Conservation (phyloP, 2,113 vertebrate genomes). For the Menura novaehollandiae region DNA sequence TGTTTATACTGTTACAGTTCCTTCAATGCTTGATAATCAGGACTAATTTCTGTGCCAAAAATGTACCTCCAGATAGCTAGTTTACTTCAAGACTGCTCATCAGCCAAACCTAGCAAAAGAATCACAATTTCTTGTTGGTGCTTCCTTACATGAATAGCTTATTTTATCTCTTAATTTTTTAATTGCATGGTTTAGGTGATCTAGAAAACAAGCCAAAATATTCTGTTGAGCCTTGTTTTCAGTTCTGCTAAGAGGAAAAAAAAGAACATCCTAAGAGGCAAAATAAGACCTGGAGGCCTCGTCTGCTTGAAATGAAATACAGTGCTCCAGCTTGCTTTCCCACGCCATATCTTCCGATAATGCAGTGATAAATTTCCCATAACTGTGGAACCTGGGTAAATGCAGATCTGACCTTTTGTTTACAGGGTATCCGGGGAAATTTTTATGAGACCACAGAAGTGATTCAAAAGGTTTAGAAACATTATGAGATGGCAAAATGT, state of each 20-base stretch:
- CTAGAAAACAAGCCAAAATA: neutral
- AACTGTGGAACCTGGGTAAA: constrained; percentile 18
- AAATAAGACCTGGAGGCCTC: neutral
- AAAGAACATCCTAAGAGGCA: neutral
- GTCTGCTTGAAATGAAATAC: neutral
- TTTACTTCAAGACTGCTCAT: neutral
- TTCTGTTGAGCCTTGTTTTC: neutral
- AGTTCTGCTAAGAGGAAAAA: neutral
- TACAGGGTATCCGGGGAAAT: constrained; percentile 42
- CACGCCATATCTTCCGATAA: neutral
- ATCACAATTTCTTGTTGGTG: neutral
- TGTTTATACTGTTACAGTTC: neutral
- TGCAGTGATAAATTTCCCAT: constrained; percentile 8
- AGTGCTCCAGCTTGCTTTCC: neutral
- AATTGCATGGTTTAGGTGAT: neutral
- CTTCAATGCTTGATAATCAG: neutral
- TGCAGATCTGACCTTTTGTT: constrained; percentile 58
- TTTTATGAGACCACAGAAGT: constrained; percentile 14
- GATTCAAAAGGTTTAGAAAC: constrained; percentile 36
- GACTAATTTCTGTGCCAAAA: neutral
- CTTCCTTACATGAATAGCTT: neutral
- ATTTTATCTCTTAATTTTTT: neutral
- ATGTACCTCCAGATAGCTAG: neutral
- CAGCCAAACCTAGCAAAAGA: neutral
- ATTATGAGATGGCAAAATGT: constrained; percentile 6